Base-by-base conservation (phyloP, 2,113 vertebrate species). In the Myrmecophaga tridactyla region DNA sequence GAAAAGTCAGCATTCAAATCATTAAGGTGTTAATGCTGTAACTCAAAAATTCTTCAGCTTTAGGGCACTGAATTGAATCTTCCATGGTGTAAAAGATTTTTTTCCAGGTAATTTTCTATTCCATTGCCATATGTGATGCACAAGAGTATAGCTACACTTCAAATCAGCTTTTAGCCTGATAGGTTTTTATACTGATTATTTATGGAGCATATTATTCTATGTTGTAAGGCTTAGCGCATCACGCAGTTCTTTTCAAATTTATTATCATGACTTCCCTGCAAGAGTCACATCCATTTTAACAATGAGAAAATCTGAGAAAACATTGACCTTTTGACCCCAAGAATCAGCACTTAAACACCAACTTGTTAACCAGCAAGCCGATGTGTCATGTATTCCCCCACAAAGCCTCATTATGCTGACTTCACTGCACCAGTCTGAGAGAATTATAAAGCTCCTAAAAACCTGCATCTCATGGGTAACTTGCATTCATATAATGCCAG, bases 61-160 rank as follows among this genome's bases (percentile, higher is more conserved):
- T 73, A 87, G 41, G 77, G 48, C 58, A 86, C 56, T 76, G 75
- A 94, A 69, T 48, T 95, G 67, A 95, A 95, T 93, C 78, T 87
- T 81, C 36, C 73, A 51, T 15, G 63, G 29, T 90, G n/a, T 75
- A 90, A 90, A 97, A 93, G n/a, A 53, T 43, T 95, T 95, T 96
- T 78, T 89, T 76, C 56, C 69, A 85, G 60, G 92, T 96, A 92
- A 96, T 94, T 97, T 96, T 96, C 89, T 78, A 86, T 93, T 82
- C 21, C 56, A 93, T 92, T 93, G 53, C 25, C 46, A 39, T 94
- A 88, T 70, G 69, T 88, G 67, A 73, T 88, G 21, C 36, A 94
- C 86, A 94, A 89, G 20, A 91, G 18, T 43, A 56, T 36, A 92
- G 36, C 83, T 96, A 67, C 76, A 94, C 25, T 77, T 88, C 65